These are phyloP conservation scores for Anagrus nilaparvatae DNA, from an alignment of 1,140 invertebrate species.

Conservation along the genomic window DNA sequence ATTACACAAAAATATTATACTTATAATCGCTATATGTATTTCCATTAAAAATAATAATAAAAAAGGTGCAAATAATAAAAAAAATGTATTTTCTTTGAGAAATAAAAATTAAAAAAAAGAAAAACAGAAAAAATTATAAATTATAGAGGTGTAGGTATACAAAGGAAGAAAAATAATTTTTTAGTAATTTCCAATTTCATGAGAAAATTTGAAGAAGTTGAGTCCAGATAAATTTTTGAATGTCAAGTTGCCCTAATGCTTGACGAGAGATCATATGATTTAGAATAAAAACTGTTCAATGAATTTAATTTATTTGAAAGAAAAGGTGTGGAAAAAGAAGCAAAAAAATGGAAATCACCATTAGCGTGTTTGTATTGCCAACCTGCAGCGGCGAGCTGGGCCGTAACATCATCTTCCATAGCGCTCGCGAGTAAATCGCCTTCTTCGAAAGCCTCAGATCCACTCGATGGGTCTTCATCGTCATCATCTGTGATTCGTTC, in stretches of 20 bases:
- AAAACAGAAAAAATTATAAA: neutral
- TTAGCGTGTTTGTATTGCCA: conserved; percentile 45
- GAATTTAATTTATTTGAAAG: too few relatives aligned
- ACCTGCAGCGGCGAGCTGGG: conserved; percentile 90
- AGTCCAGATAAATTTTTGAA: too few relatives aligned
- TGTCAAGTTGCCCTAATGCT: too few relatives aligned
- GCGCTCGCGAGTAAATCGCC: conserved; percentile 66
- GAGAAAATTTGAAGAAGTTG: too few relatives aligned
- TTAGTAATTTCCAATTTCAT: conserved; percentile 16
- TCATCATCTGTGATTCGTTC: conserved; percentile 63
- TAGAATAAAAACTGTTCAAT: too few relatives aligned
- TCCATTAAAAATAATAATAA: too few relatives aligned
- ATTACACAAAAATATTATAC: too few relatives aligned
- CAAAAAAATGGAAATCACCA: conserved; percentile 47
- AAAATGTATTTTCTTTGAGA: too few relatives aligned
- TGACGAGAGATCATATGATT: too few relatives aligned
- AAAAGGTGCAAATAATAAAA: neutral
- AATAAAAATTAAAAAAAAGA: too few relatives aligned
- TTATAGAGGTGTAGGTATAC: neutral
- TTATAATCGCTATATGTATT: too few relatives aligned
- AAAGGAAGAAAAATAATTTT: conserved; percentile 11
- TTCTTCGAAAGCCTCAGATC: conserved; percentile 62
- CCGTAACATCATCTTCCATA: conserved; percentile 88
- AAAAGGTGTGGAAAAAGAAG: conserved; percentile 30
- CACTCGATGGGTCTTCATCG: conserved; percentile 67